A percentile compares a stretch with the other conserved stretches of the same genome.
phyloP scores from a whole-genome alignment of 2,797 vertebrate species.

The Pteropus rufus region DNA sequence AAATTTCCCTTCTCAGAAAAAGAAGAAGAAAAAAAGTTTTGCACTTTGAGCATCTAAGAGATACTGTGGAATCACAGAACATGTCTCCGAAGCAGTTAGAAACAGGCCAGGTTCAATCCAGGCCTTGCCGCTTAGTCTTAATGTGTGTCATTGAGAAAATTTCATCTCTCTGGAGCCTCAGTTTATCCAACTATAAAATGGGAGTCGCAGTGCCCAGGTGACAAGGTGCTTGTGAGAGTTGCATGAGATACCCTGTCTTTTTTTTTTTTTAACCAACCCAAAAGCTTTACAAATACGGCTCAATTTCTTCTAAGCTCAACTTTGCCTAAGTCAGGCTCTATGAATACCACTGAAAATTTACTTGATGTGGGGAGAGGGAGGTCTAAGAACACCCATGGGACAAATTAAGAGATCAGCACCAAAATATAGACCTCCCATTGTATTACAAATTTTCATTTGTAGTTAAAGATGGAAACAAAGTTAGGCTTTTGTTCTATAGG shows the following conservation, averaged over 20 bases:
- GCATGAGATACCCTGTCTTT: neutral
- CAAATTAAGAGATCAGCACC: neutral
- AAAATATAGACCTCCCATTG: neutral
- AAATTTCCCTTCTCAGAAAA: neutral
- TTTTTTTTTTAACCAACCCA: neutral
- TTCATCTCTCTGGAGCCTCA: neutral
- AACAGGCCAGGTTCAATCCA: neutral
- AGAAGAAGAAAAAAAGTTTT: neutral
- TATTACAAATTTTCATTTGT: neutral
- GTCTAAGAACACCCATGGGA: neutral
- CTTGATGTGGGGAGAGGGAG: neutral
- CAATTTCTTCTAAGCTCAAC: neutral
- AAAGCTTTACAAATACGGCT: neutral
- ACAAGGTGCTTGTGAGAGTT: neutral
- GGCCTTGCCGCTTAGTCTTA: neutral
- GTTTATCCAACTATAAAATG: neutral
- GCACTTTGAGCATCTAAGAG: neutral
- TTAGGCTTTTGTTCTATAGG: neutral
- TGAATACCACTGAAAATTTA: neutral
- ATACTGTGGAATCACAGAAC: neutral
- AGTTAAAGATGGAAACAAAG: neutral
- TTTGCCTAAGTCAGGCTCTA: neutral
- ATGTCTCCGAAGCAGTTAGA: neutral
- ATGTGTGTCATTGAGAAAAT: neutral
- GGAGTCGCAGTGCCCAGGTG: neutral